Conservation (phyloP, 2,888 invertebrate species). For the Hipparchia sbordonii region DNA sequence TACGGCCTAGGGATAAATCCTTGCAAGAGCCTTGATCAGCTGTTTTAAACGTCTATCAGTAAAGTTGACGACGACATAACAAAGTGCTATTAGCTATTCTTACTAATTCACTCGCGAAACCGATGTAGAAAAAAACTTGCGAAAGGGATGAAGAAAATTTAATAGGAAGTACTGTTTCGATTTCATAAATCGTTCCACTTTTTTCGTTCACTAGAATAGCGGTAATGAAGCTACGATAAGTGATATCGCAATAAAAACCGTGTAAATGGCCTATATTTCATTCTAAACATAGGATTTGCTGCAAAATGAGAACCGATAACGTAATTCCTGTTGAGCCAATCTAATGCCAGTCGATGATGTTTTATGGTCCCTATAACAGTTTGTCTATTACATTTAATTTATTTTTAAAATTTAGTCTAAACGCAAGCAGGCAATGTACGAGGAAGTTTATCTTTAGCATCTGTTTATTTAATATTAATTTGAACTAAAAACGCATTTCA, state of each 20-base stretch:
- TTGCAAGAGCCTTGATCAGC: too few species aligned
- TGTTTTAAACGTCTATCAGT: too few species aligned
- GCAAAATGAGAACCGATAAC: conserved; percentile 14
- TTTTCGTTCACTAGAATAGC: neutral
- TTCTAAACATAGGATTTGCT: conserved; percentile 14
- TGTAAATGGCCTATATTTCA: conserved; percentile 14
- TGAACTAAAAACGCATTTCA: too few species aligned
- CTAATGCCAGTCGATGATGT: conserved; percentile 9
- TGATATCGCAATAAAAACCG: conserved; percentile 10
- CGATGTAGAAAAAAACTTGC: too few species aligned
- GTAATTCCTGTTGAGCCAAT: conserved; percentile 13
- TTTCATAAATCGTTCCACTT: neutral
- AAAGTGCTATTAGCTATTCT: too few species aligned
- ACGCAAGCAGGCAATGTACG: too few species aligned
- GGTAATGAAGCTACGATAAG: conserved; percentile 5
- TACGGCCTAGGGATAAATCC: too few species aligned
- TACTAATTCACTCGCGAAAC: too few species aligned
- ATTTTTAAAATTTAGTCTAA: neutral
- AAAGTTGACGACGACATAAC: too few species aligned
- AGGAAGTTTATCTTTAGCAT: neutral
- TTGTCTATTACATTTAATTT: neutral
- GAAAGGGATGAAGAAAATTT: neutral
- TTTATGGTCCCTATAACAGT: conserved; percentile 3
- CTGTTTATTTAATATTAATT: too few species aligned
- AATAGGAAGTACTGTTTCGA: neutral